These are phyloP conservation scores for Otocyon megalotis DNA, from an alignment of 2,113 vertebrate genomes.

Conservation along the genomic window DNA sequence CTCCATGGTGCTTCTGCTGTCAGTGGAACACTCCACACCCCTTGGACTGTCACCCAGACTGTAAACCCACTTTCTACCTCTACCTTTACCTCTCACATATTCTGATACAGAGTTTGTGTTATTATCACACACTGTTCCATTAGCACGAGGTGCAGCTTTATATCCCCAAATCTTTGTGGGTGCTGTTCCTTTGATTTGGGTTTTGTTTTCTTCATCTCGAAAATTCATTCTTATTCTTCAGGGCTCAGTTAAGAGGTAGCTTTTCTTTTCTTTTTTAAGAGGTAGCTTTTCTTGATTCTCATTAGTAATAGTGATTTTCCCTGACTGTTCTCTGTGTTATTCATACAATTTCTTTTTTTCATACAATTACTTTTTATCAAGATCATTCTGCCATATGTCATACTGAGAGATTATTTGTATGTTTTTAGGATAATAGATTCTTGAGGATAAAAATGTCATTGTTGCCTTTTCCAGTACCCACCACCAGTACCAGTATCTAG, in stretches of 20 bases:
- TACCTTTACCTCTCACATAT: neutral
- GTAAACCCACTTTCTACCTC: neutral
- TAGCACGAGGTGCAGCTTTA: neutral
- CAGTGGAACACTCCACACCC: neutral
- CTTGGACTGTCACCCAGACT: fast-evolving
- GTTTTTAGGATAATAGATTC: neutral
- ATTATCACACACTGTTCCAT: neutral
- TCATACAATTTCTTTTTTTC: neutral
- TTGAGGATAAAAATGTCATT: neutral
- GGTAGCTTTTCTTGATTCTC: neutral
- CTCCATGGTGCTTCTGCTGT: neutral
- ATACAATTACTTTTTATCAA: neutral
- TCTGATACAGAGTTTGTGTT: neutral
- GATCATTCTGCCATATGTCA: neutral
- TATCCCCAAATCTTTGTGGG: neutral
- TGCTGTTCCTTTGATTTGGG: neutral
- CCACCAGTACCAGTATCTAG: too few relatives aligned
- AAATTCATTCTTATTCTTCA: slow-evolving; percentile 27
- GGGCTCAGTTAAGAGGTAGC: neutral
- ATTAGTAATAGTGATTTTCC: neutral
- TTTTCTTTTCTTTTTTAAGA: neutral
- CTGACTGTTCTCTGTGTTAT: neutral
- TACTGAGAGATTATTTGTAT: neutral
- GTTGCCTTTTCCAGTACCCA: neutral
- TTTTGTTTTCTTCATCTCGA: neutral